Evolutionary conservation across 2,797 vertebrate species (phyloP).

Genomic region (Gymnopithys bicolor): DNA sequence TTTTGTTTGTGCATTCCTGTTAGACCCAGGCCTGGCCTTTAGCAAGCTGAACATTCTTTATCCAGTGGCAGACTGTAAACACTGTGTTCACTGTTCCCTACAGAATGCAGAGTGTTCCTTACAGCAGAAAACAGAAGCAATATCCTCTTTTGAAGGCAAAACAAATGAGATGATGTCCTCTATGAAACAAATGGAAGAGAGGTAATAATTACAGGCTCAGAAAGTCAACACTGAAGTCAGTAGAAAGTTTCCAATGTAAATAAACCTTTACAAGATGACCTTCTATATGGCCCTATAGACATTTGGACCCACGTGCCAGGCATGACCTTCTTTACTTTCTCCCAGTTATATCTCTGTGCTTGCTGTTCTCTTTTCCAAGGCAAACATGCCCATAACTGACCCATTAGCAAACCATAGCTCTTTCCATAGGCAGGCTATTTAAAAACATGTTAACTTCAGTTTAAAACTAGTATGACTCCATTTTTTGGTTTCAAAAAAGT

Average conservation of each 20-base stretch:
- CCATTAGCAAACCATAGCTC: not conserved
- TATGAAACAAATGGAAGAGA: constrained; percentile 88
- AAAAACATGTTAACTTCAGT: not conserved
- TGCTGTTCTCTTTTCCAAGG: not conserved
- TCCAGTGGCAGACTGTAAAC: not conserved
- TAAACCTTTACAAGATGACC: not conserved
- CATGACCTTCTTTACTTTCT: not conserved
- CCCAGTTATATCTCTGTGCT: accelerated
- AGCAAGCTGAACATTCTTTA: not conserved
- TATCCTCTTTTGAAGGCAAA: constrained; percentile 87
- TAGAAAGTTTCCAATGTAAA: not conserved
- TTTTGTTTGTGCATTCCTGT: constrained; percentile 36
- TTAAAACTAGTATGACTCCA: not conserved
- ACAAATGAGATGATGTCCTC: constrained; percentile 85
- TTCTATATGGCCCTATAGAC: not conserved
- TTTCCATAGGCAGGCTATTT: not conserved
- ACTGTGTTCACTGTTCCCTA: not conserved
- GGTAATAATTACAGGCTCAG: constrained; percentile 66
- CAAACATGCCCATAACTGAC: not conserved
- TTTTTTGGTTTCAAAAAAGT: not conserved
- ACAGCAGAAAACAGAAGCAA: constrained; percentile 86
- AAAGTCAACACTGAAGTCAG: not conserved
- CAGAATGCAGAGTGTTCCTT: constrained; percentile 85
- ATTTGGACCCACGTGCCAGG: not conserved
- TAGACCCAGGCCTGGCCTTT: not conserved